Evolutionary conservation across 2,113 vertebrate species (phyloP).

Genomic region (Lutjanus erythropterus): DNA sequence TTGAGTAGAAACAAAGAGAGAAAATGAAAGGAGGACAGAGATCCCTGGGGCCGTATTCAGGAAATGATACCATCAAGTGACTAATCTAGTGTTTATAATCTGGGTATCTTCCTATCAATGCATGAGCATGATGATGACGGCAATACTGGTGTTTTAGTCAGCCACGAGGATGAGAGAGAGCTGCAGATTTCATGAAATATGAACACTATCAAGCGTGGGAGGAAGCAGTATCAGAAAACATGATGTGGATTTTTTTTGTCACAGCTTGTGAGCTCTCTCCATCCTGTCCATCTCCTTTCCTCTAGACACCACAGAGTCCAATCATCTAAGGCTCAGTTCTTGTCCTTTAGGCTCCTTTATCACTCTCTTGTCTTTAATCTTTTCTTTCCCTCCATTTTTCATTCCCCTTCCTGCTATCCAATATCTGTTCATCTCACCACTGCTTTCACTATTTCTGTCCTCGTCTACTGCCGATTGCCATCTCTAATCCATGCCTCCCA

Average conservation of each 20-base stretch:
- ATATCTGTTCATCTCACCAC: slow-evolving; percentile 42
- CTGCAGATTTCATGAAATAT: slow-evolving; percentile 34
- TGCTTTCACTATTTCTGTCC: slow-evolving; percentile 24
- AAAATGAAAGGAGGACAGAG: slow-evolving; percentile 7
- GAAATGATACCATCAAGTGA: slow-evolving; percentile 42
- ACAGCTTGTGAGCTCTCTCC: slow-evolving; percentile 2
- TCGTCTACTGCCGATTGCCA: slow-evolving; percentile 8
- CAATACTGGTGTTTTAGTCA: slow-evolving; percentile 23
- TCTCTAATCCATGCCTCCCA: slow-evolving; percentile 6
- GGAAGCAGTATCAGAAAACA: slow-evolving; percentile 26
- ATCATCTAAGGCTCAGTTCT: slow-evolving; percentile 17
- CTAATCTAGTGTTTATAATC: slow-evolving; percentile 23
- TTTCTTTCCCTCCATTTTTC: slow-evolving; percentile 42
- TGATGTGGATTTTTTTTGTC: not conserved
- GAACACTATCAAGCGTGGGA: slow-evolving; percentile 27
- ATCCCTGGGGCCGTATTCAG: slow-evolving; percentile 21
- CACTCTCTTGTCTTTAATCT: slow-evolving; percentile 41
- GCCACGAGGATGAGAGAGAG: not conserved
- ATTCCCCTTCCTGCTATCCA: slow-evolving; percentile 12
- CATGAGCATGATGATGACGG: not conserved
- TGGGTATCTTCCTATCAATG: not conserved
- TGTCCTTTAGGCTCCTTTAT: slow-evolving; percentile 34
- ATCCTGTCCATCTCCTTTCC: slow-evolving; percentile 21
- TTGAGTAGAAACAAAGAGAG: slow-evolving; percentile 3
- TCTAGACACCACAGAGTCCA: slow-evolving; percentile 28